Base-by-base conservation (phyloP, 2,113 vertebrate genomes). In the Forbesichthys papilliferus region DNA sequence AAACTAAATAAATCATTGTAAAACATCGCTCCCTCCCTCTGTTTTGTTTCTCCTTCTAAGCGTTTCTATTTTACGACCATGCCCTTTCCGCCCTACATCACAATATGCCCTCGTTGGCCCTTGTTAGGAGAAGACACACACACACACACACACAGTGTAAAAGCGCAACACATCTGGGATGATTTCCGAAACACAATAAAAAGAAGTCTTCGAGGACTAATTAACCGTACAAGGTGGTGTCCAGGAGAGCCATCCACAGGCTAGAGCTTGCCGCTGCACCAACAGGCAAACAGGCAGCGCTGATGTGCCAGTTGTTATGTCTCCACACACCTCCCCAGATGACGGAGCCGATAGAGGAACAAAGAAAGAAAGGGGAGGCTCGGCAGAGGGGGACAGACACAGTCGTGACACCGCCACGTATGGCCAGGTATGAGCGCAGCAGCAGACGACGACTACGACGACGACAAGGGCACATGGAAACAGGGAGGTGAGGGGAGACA, bases 281-380 rank as follows among this genome's bases (percentile, higher is more conserved):
- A 53, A 77, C 61, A 68, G 73, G 73, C 74, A 67, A 53, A 77
- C 61, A 68, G 73, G 73, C 74, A 67, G 58, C 69, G 13, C 47
- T 66, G 69, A 27, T 27, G 66, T 70, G 69, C 71, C 77, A 69
- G 74, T 81, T 84, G 81, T 86, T 88, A 84, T 81, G 80, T 83
- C 84, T 86, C 33, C n/a, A 60, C 65, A 69, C 71, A 86, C 61
- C 59, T 84, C 77, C 73, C 11, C 55, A 84, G 84, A 86, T 89
- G 78, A 87, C 76, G 84, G 20, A 42, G 66, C 64, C 62, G 87
- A 87, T 86, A 84, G 63, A 73, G 67, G 61, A 52, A 78, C 83
- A 82, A 69, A 85, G 27, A 27, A 27, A 27, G 27, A 27, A 27
- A 84, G 80, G 64, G 55, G 33, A 48, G 70, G 42, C 74, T 78